Percentiles rank a stretch among this genome's conserved stretches.
These are phyloP conservation scores for Gorilla gorilla DNA, from an alignment of 2,113 vertebrate species.

Conservation along the genomic window DNA sequence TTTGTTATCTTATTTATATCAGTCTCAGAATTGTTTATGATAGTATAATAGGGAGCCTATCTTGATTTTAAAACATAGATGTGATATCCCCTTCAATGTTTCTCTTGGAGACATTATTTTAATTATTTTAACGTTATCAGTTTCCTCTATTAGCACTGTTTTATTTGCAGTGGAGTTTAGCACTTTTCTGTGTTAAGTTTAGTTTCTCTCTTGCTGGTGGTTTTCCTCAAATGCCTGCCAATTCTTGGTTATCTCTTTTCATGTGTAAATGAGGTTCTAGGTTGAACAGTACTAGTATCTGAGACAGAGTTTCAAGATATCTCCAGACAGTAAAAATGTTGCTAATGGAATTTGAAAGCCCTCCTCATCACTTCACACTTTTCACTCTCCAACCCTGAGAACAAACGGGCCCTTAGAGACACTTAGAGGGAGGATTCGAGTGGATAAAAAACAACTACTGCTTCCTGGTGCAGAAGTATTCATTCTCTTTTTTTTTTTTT, in stretches of 20 bases:
- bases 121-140: neutral
- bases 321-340: conserved; percentile 53
- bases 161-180: neutral
- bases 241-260: conserved; percentile 65
- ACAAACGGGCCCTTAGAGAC: conserved; percentile 18
- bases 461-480: neutral
- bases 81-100: neutral
- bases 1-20: neutral
- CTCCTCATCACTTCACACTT: conserved; percentile 61
- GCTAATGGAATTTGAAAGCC: conserved; percentile 69
- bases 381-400: neutral
- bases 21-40: conserved; percentile 13
- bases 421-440: conserved; percentile 12
- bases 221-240: conserved; percentile 65
- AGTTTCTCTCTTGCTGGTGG: conserved; percentile 41
- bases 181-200: conserved; percentile 24
- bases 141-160: neutral
- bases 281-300: conserved; percentile 55
- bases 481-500: neutral
- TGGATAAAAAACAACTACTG: conserved; percentile 17
- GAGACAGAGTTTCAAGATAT: conserved; percentile 68
- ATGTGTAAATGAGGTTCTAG: conserved; percentile 70
- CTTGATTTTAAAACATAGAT: neutral
- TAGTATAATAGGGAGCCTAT: neutral
- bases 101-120: neutral